Base-by-base conservation (phyloP, 2,113 vertebrate genomes). In the Sinocyclocheilus anshuiensis region DNA sequence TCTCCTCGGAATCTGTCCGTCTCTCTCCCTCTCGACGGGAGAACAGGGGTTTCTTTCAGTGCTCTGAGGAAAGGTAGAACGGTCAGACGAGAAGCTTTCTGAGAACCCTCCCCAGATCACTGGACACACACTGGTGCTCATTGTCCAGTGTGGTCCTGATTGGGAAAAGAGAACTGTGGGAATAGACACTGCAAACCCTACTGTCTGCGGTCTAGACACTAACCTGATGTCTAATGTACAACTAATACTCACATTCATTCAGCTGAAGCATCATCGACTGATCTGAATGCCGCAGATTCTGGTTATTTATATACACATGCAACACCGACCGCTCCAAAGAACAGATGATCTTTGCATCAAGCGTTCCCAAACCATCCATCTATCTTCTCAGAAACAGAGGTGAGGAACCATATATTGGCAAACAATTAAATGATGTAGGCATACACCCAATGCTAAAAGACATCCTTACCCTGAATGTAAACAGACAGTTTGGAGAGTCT, bases 131-230 rank as follows among this genome's bases (percentile, higher is more conserved):
- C 91, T 90, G 86, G 83, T 50, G 76, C 76, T 89, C 90, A 92
- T 91, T 92, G 92, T 92, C 87, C 88, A 71, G 24, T 45, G 8
- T 2, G 59, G 77, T 87, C 76, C 80, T 48, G 45, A 79, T 26
- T 67, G 84, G 84, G 86, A 89, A 90, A 88, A 77, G 89, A 90
- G 92, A 91, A 91, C 86, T 91, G 92, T 91, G 91, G 90, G 91
- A 92, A 91, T 82, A 86, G 85, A 81, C 80, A 65, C 29, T 53
- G 24, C 65, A 39, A 26, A 85, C 81, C 85, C 15, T 22, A 72
- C 84, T 83, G 87, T 85, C 90, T 87, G 29, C 72, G 50, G 76
- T n/a, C 87, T 50, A 78, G 59, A 78, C 79, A 83, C 24, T 59
- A 67, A 55, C 63, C 50, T 72, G 81, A 83, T 39, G 81, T 69